Evolutionary conservation across 2,797 vertebrate species (phyloP).

Genomic region (Sebastes hubbsi): DNA sequence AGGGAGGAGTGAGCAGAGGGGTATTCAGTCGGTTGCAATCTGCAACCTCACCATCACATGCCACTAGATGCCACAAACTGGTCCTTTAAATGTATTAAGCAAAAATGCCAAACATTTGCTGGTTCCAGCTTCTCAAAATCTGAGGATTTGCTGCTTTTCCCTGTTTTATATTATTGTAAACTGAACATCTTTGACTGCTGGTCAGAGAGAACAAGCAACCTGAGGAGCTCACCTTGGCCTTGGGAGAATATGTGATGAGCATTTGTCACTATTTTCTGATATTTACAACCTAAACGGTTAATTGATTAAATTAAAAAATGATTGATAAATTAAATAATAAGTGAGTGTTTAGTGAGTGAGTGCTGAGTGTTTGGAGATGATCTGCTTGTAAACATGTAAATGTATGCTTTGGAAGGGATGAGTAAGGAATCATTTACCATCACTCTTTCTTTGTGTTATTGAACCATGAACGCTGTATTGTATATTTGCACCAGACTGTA

Average conservation of each 20-base stretch:
- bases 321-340: background rate
- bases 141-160: background rate
- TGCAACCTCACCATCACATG: no score
- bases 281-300: background rate
- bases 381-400: no score
- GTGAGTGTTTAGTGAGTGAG: no score
- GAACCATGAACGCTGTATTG: background rate
- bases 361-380: no score
- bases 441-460: background rate
- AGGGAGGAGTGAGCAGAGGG: no score
- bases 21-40: no score
- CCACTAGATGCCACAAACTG: fast-evolving
- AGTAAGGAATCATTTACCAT: background rate
- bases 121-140: no score
- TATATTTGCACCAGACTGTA: background rate
- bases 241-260: background rate
- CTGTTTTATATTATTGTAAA: background rate
- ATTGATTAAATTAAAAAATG: fast-evolving
- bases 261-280: background rate
- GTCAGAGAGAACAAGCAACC: no score
- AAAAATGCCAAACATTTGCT: background rate
- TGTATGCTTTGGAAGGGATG: background rate
- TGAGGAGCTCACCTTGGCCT: background rate
- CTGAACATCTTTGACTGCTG: background rate
- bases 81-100: no score